Base-by-base conservation (phyloP, 2,888 invertebrate genomes). In the Amitus sp. region DNA sequence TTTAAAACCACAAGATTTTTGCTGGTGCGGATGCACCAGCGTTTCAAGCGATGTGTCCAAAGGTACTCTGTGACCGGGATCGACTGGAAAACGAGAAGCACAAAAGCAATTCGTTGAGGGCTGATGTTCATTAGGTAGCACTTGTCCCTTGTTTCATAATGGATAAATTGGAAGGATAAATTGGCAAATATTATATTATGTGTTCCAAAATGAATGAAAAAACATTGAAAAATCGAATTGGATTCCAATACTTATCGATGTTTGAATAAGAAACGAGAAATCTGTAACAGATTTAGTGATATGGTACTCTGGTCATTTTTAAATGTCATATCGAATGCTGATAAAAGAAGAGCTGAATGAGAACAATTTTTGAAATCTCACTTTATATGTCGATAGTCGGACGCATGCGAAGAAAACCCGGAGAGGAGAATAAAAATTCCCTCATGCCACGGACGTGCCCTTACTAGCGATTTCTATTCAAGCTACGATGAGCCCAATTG, bases 1-100 rank as follows among this genome's bases (percentile, higher is more conserved):
- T 75, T 70, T 71, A 73, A 74, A 75, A 73, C 70, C 69, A 54
- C 68, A 67, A 66, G 62, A 66, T 68, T 69, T 71, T 69, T 66
- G 59, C 68, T 65, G 61, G 59, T 63, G 67, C 57, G 59, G 59
- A 67, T 63, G 67, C 63, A 67, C 61, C 56, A 56, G 59, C 62
- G 58, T 61, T 53, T 47, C 56, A 51, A 60, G 57, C 61, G 65
- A 67, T 56, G 62, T 56, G 62, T 67, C 65, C 65, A 52, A 47
- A 45, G 53, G 56, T 37, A 40, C 45, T 55, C 42, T 43, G 39
- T 50, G 51, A 47, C 52, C 52, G 52, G 56, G 60, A 54, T 61
- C 43, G 43, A 46, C 55, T 54, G 54, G 48, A 46, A 62, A 62
- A 65, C 62, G 58, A 62, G 54, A 57, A 50, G 53, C 48, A 47